Evolutionary conservation across 2,113 vertebrate genomes (phyloP), one percentile per base, ranked within the genome.

Genomic region (Anolis sagrei): DNA sequence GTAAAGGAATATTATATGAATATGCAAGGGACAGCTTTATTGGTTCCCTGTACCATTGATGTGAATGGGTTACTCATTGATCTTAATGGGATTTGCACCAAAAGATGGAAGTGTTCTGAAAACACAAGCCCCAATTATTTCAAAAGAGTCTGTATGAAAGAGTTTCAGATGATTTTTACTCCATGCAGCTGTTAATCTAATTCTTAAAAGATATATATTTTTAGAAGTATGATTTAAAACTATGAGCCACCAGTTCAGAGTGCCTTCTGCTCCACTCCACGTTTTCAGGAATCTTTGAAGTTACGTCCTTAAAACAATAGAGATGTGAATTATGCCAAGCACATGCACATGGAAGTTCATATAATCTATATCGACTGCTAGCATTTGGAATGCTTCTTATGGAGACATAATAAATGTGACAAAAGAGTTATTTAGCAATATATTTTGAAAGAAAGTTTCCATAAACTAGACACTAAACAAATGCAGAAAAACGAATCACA

Each of bases 341-440:
- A 27, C 70, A 75, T 3, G 51, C 64, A 23, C 2, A 25, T 36
- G n/a, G 70, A 81, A 36, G 14, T 21, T 68, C 39, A 18, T 64
- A 25, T 9, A 49, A 36, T 19, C 14, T 25, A 44, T 48, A 58
- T 78, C 74, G 36, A 74, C 36, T 13, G n/a, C 39, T 51, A 81
- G 39, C 39, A 27, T 81, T 86, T 74, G 25, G 19, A 75, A 75
- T 85, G 19, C 77, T 85, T 72, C 34, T 61, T 72, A 73, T 48
- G 27, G 51, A 61, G 49, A 27, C 18, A 61, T 44, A 73, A 73
- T 85, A 73, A 27, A 49, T 13, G 32, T 39, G 54, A 29, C 27
- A 3, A 25, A 81, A 32, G 25, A 7, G 19, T 78, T 61, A 27
- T 62, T 48, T 72, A 58, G 54, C 18, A 58, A 18, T 58, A 18